Conservation (phyloP, 2,888 invertebrate genomes). For the Epinotia demarniana region DNA sequence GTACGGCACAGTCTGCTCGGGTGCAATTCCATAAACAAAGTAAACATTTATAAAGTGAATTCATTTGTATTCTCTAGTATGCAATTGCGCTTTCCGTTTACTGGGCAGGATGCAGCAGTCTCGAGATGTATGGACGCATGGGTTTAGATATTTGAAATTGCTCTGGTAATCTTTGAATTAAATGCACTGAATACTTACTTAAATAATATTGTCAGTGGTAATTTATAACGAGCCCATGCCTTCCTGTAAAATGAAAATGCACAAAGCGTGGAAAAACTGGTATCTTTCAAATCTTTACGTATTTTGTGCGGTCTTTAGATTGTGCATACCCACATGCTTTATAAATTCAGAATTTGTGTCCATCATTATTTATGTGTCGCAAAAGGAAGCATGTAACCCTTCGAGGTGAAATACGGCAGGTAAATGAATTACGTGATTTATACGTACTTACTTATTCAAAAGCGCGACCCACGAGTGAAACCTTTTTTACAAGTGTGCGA, state of each 20-base stretch:
- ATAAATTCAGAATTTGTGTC: neutral
- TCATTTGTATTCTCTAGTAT: constrained; percentile 30
- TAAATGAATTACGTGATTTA: constrained; percentile 40
- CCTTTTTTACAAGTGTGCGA: constrained; percentile 8
- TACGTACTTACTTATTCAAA: constrained; percentile 23
- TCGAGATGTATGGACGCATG: neutral
- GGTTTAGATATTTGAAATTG: neutral
- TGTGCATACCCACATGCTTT: neutral
- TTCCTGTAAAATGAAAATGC: no score
- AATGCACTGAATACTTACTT: no score
- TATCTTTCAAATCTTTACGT: neutral
- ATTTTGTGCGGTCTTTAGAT: neutral
- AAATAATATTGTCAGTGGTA: no score
- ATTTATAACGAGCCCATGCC: no score
- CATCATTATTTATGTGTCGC: constrained; percentile 13
- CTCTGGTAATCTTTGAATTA: no score
- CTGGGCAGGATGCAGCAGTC: neutral
- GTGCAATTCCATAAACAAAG: constrained; percentile 23
- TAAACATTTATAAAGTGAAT: constrained; percentile 38
- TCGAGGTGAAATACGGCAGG: constrained; percentile 20
- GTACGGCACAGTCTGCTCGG: constrained; percentile 2
- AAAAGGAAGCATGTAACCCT: constrained; percentile 1
- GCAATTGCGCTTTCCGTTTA: constrained; percentile 25
- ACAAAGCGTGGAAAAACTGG: neutral
- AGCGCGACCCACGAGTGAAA: constrained; percentile 8